Conservation (phyloP, 2,113 vertebrate species). For the Malurus melanocephalus region DNA sequence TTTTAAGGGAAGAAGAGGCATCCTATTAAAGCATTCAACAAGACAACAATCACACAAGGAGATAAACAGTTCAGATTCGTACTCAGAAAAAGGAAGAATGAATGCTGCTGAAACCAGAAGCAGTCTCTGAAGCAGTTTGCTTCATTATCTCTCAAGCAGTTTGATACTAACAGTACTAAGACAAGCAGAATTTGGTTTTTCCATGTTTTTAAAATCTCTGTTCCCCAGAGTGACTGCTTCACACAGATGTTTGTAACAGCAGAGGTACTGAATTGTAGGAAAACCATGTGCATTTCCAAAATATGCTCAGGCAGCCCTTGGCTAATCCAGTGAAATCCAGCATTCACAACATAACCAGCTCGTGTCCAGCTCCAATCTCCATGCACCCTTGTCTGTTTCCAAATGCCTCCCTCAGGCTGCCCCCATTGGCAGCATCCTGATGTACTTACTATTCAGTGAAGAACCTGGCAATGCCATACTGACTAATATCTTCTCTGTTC, state of each 20-base stretch:
- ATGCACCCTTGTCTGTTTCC: conserved; percentile 13
- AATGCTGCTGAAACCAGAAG: not conserved
- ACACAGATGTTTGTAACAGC: not conserved
- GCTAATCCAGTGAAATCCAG: not conserved
- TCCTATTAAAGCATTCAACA: not conserved
- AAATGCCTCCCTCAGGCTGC: not conserved
- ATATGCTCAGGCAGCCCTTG: not conserved
- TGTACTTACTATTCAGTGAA: conserved; percentile 95
- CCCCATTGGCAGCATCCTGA: not conserved
- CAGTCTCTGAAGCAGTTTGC: not conserved
- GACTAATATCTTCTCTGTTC: conserved; percentile 89
- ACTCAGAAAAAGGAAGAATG: not conserved
- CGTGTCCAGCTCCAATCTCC: not conserved
- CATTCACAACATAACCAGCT: conserved; percentile 21
- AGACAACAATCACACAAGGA: not conserved
- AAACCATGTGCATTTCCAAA: not conserved
- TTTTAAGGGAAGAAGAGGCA: not conserved
- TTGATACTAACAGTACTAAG: not conserved
- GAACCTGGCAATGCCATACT: conserved; percentile 88
- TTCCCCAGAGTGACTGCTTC: not conserved
- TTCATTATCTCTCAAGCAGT: not conserved
- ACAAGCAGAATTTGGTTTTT: not conserved
- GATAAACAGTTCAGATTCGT: not conserved
- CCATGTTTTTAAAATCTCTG: not conserved
- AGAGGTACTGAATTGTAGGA: not conserved